These are phyloP conservation scores for Camponotus vicinus DNA, from an alignment of 1,140 invertebrate genomes.

Conservation along the genomic window DNA sequence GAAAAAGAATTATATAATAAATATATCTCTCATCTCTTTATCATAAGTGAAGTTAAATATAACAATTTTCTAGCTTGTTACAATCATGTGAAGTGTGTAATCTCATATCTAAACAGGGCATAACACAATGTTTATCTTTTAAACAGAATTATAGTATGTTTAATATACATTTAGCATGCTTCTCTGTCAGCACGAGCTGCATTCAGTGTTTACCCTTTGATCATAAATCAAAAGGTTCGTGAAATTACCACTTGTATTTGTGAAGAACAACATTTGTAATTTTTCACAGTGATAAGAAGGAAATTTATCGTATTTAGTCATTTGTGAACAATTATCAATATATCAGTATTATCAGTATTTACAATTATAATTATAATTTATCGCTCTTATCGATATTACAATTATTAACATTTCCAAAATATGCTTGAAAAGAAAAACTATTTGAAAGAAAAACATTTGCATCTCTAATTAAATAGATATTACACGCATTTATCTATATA, in stretches of 20 bases:
- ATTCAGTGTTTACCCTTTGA: constrained; percentile 19
- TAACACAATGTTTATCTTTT: constrained; percentile 25
- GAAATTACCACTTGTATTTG: background rate
- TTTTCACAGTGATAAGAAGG: background rate
- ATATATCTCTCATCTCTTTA: too few relatives aligned
- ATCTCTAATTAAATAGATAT: background rate
- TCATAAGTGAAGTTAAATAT: background rate
- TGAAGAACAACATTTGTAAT: background rate
- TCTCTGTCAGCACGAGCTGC: background rate
- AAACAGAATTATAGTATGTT: constrained; percentile 26
- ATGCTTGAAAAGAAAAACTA: background rate
- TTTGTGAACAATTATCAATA: background rate
- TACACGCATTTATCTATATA: background rate
- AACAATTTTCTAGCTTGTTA: background rate
- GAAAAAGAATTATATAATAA: background rate
- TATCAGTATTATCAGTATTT: background rate
- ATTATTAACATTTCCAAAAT: background rate
- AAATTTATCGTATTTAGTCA: background rate
- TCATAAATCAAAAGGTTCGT: constrained; percentile 10
- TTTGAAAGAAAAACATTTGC: background rate
- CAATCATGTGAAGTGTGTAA: background rate
- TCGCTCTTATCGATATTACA: background rate
- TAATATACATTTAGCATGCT: background rate
- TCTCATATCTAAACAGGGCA: background rate
- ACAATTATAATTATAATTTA: background rate